Conservation (phyloP, 2,888 invertebrate species). For the Fissipunctia ypsillon region DNA sequence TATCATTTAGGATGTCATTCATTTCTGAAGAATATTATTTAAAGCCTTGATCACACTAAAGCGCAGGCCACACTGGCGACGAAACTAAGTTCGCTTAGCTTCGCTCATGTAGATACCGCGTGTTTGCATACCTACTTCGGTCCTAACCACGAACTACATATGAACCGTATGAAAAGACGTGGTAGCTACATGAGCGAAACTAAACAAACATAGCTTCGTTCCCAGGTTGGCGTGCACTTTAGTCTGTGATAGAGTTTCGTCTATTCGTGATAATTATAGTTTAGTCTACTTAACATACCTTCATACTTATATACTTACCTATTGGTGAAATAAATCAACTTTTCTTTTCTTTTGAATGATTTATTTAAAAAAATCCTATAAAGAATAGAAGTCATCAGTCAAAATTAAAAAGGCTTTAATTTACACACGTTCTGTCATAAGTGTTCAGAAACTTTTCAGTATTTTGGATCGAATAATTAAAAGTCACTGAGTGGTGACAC, state of each 20-base stretch:
- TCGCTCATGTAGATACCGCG: no score
- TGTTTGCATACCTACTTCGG: no score
- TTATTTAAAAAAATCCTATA: neutral
- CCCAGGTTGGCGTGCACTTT: no score
- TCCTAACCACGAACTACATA: no score
- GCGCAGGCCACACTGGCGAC: no score
- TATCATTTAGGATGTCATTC: neutral
- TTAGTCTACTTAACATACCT: no score
- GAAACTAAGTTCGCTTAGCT: no score
- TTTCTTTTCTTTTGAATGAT: neutral
- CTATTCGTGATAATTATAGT: neutral
- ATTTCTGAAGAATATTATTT: neutral
- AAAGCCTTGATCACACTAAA: neutral
- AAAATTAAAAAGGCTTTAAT: constrained; percentile 5
- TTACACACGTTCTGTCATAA: constrained; percentile 21
- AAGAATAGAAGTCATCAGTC: neutral
- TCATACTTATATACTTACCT: neutral
- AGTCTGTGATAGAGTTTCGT: neutral
- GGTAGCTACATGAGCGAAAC: no score
- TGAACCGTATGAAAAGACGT: no score
- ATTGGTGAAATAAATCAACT: neutral
- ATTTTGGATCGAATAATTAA: constrained; percentile 31
- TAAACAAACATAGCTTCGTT: no score
- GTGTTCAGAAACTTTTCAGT: constrained; percentile 25
- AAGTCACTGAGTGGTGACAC: constrained; percentile 32